phyloP scores from a whole-genome alignment of 1,140 invertebrate genomes.

The Spodoptera frugiperda region DNA sequence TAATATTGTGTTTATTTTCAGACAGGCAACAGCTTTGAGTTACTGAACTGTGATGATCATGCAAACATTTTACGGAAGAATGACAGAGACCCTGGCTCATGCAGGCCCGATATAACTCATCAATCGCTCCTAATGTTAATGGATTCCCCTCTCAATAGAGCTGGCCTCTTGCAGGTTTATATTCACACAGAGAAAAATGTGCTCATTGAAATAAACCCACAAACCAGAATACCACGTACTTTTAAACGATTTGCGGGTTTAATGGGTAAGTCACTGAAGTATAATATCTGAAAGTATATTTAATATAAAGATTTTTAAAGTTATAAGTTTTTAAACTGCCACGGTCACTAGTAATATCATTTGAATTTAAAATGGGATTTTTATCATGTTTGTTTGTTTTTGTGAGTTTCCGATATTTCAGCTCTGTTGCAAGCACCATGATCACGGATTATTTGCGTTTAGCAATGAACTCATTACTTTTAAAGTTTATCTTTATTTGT shows the following conservation, averaged over 20 bases:
- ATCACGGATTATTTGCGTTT: too few relatives aligned
- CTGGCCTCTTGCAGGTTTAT: slow-evolving; percentile 96
- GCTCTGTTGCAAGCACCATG: too few relatives aligned
- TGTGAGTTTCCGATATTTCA: too few relatives aligned
- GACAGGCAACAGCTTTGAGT: slow-evolving; percentile 95
- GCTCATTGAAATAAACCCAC: slow-evolving; percentile 99
- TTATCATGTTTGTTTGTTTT: too few relatives aligned
- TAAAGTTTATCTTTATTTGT: too few relatives aligned
- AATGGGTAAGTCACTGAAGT: slow-evolving; percentile 91
- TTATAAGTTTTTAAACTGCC: background rate
- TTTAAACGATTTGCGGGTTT: slow-evolving; percentile 99
- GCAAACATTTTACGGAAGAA: slow-evolving; percentile 93
- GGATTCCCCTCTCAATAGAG: slow-evolving; percentile 97
- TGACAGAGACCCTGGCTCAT: slow-evolving; percentile 93
- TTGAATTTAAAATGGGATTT: too few relatives aligned
- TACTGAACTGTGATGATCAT: slow-evolving; percentile 98
- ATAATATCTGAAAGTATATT: background rate
- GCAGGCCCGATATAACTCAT: slow-evolving; percentile 97
- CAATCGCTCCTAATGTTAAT: slow-evolving; percentile 98
- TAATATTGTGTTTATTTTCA: slow-evolving; percentile 75
- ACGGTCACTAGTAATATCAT: too few relatives aligned
- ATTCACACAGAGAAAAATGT: slow-evolving; percentile 98
- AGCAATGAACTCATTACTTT: too few relatives aligned
- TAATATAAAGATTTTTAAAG: background rate
- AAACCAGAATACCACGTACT: slow-evolving; percentile 98